Base-by-base conservation (phyloP, 2,113 vertebrate genomes). In the Hystrix brachyura region DNA sequence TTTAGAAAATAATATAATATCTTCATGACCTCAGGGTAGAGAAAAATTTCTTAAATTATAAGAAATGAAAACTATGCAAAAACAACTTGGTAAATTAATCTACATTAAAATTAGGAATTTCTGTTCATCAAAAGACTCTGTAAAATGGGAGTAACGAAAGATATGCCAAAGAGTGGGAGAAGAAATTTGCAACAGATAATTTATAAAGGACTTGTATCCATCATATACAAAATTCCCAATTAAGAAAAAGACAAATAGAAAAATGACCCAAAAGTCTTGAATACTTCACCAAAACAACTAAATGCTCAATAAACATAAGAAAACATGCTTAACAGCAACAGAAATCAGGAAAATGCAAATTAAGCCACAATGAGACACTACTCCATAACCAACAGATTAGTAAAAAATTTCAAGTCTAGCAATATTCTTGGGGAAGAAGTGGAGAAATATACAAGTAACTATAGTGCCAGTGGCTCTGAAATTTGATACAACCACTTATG, bases 41-140 rank as follows among this genome's bases (percentile, higher is more conserved):
- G 46, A 55, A 55, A 55, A 55, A 94, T 80, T 84, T 85, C 64
- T 80, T 83, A 94, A 92, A 67, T 27, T 76, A 92, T 76, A 92
- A 59, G 32, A 94, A 60, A 60, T 76, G 21, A 69, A 93, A 93
- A 89, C n/a, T 29, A 84, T 71, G 38, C 43, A 91, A 27, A 91
- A 92, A 86, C 34, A 72, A 48, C 46, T 2, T 88, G 53, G 29
- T 72, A 53, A 74, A 84, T 79, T 72, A 80, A 27, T 79, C 65
- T 82, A n/a, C 32, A 76, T 60, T 93, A 48, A 93, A 80, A 93
- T 38, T 12, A 60, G 78, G n/a, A 38, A 78, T 17, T 78, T 67
- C 57, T 64, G 60, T 17, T 91, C 59, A 53, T 74, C 59, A 78
- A 91, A 64, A 89, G 19, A 59, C 25, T 78, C 15, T 19, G 14